Evolutionary conservation across 2,888 invertebrate species (phyloP).

Genomic region (Omphaloscelis lunosa): DNA sequence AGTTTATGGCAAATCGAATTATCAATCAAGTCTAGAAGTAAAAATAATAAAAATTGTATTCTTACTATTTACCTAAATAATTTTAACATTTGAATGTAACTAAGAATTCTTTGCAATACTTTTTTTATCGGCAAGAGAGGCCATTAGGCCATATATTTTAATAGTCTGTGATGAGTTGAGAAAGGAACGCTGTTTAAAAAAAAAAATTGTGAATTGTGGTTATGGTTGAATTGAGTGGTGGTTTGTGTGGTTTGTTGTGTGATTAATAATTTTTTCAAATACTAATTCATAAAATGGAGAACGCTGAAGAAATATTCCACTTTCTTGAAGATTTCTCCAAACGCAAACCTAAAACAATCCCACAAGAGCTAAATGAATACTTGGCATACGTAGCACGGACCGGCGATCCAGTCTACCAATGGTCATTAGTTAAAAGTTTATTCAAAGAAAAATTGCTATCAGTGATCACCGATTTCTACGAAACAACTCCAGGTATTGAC

Average conservation of each 20-base stretch:
- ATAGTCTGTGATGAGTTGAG: constrained; percentile 6
- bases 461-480: constrained; percentile 97
- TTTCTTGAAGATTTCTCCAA: constrained; percentile 96
- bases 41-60: neutral
- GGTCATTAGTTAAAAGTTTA: constrained; percentile 96
- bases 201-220: constrained; percentile 45
- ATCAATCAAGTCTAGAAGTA: neutral
- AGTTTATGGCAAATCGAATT: neutral
- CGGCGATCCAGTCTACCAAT: constrained; percentile 98
- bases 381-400: constrained; percentile 97
- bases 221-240: constrained; percentile 32
- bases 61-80: neutral
- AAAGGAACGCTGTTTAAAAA: neutral
- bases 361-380: constrained; percentile 97
- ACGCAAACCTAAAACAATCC: constrained; percentile 94
- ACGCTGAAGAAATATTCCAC: constrained; percentile 96
- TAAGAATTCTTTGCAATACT: neutral
- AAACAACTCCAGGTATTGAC: constrained; percentile 94
- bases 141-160: neutral
- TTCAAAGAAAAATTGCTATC: constrained; percentile 96
- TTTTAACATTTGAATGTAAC: too few relatives aligned
- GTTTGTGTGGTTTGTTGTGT: constrained; percentile 56
- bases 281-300: constrained; percentile 92
- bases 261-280: constrained; percentile 32
- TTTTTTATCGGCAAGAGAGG: neutral